Base-by-base conservation (phyloP, 2,113 vertebrate genomes). In the Urocolius indicus region DNA sequence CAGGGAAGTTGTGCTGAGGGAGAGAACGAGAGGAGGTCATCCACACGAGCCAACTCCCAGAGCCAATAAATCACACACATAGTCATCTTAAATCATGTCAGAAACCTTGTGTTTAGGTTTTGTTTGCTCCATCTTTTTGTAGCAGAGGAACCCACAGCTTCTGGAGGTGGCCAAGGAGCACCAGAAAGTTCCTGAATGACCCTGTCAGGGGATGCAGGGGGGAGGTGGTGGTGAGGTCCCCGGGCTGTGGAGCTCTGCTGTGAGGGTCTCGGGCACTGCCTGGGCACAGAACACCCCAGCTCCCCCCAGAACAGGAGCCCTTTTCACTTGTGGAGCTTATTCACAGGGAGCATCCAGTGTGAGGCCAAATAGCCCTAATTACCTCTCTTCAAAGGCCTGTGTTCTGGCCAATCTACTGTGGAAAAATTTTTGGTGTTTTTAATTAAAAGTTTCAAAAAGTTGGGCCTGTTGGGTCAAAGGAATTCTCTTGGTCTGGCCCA, bases 361-460 rank as follows among this genome's bases (percentile, higher is more conserved):
- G 24, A 55, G 59, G 79, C 82, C 72, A 65, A 72, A 20, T 4
- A 84, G 59, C 66, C 89, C 51, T 92, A 52, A 90, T 88, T 94
- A 41, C 4, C 11, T 14, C 29, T 89, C 93, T 96, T 95, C 94
- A 97, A 95, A 96, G 96, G 74, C 73, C 72, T 52, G 17, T 46
- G n/a, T 55, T 85, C 74, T 58, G 91, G 69, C 66, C 71, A 94
- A 93, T 92, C 93, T 93, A 83, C 75, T 18, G 22, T 29, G 69
- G 61, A 54, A 69, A 94, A 74, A 94, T 36, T 55, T 59, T 52
- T 11, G 11, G 59, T 58, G n/a, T 14, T 87, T 95, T 93, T 97
- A 96, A 97, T 96, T 96, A 94, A 95, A 89, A 80, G 43, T 88
- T 94, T 88, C 49, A 88, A 57, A 91, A 93, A 67, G 34, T 84